Evolutionary conservation across 2,888 invertebrate species (phyloP).

Genomic region (Nomada lathburiana): DNA sequence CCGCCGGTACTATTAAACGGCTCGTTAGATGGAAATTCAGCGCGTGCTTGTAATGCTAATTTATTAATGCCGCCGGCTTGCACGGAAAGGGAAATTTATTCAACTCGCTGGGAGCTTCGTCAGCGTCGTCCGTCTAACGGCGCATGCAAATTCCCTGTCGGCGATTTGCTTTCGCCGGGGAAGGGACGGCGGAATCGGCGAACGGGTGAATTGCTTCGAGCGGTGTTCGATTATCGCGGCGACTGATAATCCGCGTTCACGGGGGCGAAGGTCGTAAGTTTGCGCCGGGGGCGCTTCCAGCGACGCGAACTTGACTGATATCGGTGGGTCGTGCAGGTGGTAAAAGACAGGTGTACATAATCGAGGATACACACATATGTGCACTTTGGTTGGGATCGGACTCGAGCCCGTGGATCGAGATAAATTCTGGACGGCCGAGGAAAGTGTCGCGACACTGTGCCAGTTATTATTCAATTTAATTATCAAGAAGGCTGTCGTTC

Average conservation of each 20-base stretch:
- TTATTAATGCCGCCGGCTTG: conserved; percentile 44
- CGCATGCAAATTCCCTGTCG: conserved; percentile 20
- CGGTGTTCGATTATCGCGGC: not conserved
- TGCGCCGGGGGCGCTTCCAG: not conserved
- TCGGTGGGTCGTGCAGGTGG: too few species aligned
- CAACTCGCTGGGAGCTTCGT: conserved; percentile 12
- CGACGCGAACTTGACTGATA: not conserved
- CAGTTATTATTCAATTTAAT: too few species aligned
- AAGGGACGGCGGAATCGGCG: not conserved
- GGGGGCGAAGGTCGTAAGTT: conserved; percentile 1
- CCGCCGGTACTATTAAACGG: conserved; percentile 35
- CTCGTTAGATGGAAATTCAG: conserved; percentile 47
- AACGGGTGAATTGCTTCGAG: not conserved
- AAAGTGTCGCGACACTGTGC: too few species aligned
- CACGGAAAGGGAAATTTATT: conserved; percentile 38
- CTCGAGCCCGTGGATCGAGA: too few species aligned
- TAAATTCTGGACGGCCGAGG: too few species aligned
- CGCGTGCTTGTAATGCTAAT: conserved; percentile 50
- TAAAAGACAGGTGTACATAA: too few species aligned
- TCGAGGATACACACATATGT: too few species aligned
- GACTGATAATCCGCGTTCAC: conserved; percentile 21
- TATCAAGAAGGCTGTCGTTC: too few species aligned
- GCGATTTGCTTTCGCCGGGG: not conserved
- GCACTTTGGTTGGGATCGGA: too few species aligned
- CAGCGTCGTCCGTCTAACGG: conserved; percentile 12